Conservation (phyloP, 2,888 invertebrate species). For the Matsumyia berberina region DNA sequence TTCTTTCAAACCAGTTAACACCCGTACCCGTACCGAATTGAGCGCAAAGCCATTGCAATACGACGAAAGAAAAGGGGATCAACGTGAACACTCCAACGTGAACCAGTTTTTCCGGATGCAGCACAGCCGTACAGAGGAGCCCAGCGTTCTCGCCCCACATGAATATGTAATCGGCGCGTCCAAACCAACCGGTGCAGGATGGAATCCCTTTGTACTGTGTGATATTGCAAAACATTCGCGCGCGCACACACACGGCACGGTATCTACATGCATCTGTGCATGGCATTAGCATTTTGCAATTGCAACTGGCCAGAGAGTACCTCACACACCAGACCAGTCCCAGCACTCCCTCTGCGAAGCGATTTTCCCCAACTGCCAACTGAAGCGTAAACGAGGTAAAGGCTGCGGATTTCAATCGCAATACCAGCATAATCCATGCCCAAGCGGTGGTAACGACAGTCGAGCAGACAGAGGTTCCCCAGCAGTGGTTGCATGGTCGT, state of each 20-base stretch:
- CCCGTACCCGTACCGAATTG: conserved; percentile 14
- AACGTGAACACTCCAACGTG: conserved; percentile 46
- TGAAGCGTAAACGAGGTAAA: conserved; percentile 72
- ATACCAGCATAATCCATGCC: conserved; percentile 23
- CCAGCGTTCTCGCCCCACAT: conserved; percentile 29
- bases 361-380: conserved; percentile 48
- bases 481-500: conserved; percentile 17
- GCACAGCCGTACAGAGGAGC: conserved; percentile 37
- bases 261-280: conserved; percentile 53
- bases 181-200: conserved; percentile 32
- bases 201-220: conserved; percentile 64
- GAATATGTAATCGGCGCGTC: conserved; percentile 51
- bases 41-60: conserved; percentile 21
- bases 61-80: conserved; percentile 53
- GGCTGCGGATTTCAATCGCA: conserved; percentile 54
- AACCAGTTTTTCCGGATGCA: conserved; percentile 76
- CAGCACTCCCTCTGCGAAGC: conserved; percentile 48
- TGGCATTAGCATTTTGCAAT: conserved; percentile 59
- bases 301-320: conserved; percentile 38
- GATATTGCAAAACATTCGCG: conserved; percentile 56
- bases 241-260: conserved; percentile 30
- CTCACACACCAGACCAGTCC: conserved; percentile 12
- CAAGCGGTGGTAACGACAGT: conserved; percentile 19
- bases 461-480: conserved; percentile 37
- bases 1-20: conserved; percentile 46